Conservation (phyloP, 2,888 invertebrate genomes). For the Serrognathus titanus region DNA sequence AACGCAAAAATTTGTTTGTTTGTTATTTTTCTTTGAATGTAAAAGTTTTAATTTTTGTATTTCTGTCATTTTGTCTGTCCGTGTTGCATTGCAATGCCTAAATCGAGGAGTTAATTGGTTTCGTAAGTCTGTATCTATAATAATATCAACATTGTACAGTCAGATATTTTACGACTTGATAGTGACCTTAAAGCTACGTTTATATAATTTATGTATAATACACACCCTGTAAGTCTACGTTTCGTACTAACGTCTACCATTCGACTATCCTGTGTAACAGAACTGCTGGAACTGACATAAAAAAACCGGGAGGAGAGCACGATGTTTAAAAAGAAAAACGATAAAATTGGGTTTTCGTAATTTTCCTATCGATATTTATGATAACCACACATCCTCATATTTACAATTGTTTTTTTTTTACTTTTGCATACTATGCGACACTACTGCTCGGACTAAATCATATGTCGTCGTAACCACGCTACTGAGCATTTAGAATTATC, state of each 20-base stretch:
- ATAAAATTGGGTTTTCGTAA: slow-evolving; percentile 7
- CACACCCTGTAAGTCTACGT: slow-evolving; percentile 13
- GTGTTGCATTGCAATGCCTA: no score
- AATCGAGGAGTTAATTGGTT: no score
- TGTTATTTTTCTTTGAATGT: no score
- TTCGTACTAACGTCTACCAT: slow-evolving; percentile 3
- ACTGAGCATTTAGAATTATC: slow-evolving; percentile 50
- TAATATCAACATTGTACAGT: no score
- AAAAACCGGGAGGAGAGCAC: not conserved
- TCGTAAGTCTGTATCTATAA: no score
- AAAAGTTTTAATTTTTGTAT: no score
- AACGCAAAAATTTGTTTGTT: no score
- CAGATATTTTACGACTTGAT: not conserved
- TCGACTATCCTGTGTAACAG: slow-evolving; percentile 11
- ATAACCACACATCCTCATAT: slow-evolving; percentile 31
- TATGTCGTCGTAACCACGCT: slow-evolving; percentile 39
- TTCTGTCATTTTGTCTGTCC: no score
- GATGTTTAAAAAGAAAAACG: not conserved
- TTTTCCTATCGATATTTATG: slow-evolving; percentile 14
- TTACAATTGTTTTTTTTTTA: slow-evolving; percentile 32
- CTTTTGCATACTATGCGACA: slow-evolving; percentile 44
- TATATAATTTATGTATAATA: not conserved
- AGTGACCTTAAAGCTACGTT: not conserved
- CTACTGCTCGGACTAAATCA: slow-evolving; percentile 26
- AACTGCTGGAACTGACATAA: not conserved